phyloP scores from a whole-genome alignment of 2,113 vertebrate species.

The Nothoprocta pentlandii region DNA sequence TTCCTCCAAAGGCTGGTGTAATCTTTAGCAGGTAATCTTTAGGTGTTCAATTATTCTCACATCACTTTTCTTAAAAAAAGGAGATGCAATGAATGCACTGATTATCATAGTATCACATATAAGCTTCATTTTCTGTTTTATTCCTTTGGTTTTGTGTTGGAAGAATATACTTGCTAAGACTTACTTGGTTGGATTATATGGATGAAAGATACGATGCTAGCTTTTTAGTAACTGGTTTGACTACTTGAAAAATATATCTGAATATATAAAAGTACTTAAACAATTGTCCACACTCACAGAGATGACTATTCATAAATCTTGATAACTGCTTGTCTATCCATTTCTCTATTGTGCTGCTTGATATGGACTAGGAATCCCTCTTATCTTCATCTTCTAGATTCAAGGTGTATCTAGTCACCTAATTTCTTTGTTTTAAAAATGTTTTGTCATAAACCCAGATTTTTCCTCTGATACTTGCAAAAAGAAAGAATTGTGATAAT shows the following conservation, averaged over 20 bases:
- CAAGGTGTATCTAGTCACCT: neutral
- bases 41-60: neutral
- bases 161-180: neutral
- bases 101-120: neutral
- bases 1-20: neutral
- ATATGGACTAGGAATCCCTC: neutral
- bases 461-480: neutral
- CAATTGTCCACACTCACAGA: neutral
- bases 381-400: neutral
- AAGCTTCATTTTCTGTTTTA: neutral
- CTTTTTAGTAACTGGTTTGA: neutral
- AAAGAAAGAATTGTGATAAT: neutral
- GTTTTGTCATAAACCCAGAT: neutral
- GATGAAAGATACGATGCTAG: fast-evolving
- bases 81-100: neutral
- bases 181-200: neutral
- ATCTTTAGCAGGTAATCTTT: neutral
- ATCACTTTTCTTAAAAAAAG: neutral
- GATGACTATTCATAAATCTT: neutral
- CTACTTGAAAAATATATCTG: neutral
- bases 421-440: neutral
- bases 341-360: neutral
- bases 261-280: neutral
- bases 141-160: neutral
- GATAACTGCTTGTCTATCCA: fast-evolving